Percentiles rank a stretch among this genome's conserved stretches.
These are phyloP conservation scores for Glossophaga mutica DNA, from an alignment of 2,797 vertebrate species.

Conservation along the genomic window DNA sequence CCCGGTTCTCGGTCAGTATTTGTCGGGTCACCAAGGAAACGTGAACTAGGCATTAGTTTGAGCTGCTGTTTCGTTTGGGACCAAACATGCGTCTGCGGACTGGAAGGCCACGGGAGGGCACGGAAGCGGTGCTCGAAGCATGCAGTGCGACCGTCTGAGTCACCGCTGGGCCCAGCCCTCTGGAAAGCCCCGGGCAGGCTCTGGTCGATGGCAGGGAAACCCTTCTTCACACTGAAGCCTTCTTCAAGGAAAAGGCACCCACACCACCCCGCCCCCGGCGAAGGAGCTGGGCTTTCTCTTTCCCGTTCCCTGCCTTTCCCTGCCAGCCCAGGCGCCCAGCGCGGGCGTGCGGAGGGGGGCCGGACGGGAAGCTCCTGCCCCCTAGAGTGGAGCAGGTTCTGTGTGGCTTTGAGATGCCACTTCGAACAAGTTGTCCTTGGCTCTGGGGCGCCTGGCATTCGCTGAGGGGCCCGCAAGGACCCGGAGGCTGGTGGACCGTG, in stretches of 20 bases:
- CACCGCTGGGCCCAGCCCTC: neutral
- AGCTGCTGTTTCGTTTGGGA: neutral
- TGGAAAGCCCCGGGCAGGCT: neutral
- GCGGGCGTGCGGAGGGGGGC: fast-evolving
- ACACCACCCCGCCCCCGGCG: fast-evolving
- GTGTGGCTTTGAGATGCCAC: neutral
- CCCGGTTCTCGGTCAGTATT: neutral
- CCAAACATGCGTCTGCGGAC: neutral
- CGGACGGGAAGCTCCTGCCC: neutral
- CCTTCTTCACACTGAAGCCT: neutral
- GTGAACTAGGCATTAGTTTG: neutral
- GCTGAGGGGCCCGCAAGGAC: neutral
- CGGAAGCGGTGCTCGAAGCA: fast-evolving
- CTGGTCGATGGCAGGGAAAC: neutral
- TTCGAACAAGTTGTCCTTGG: neutral
- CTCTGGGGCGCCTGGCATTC: neutral
- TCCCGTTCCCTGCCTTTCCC: neutral
- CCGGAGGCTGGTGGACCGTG: neutral
- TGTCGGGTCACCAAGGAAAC: neutral
- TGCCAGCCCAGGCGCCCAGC: neutral
- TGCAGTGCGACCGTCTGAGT: neutral
- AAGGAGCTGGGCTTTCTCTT: neutral
- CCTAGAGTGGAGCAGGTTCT: neutral
- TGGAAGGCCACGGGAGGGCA: too few relatives aligned
- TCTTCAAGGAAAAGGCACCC: neutral